Evolutionary conservation across 2,888 invertebrate species (phyloP), one percentile per base, ranked within the genome.

Genomic region (Idaea straminata): DNA sequence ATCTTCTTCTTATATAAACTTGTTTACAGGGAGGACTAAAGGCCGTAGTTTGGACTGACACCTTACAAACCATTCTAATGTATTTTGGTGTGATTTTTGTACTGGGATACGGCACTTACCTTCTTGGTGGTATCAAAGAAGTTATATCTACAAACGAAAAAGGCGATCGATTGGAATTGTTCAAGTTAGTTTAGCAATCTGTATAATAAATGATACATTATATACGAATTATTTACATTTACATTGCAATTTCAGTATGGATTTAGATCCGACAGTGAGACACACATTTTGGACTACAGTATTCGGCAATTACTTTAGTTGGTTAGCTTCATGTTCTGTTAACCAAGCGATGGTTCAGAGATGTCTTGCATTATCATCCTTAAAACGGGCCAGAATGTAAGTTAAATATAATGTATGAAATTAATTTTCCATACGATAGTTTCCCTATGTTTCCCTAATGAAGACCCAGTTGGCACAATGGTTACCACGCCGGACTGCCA

Each of bases 301-400:
- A 0, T 90, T 96, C 63, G 97, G 97, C 5, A 97, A 96, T 79
- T 96, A 95, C 81, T 95, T 97, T 77, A 95, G 95, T 72, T 97
- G 96, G 96, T 87, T 97, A 64, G 96, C 96, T 0, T 95, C 96
- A 0, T 97, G 96, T 81, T 96, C 96, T 0, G 96, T 96, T 15
- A 97, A 97, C 84, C 97, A 97, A 86, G 96, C 97, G 0, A 97
- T 97, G 96, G 96, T 98, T 1, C 97, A 98, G 79, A 89, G 97
- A 72, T 97, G 97, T 76, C 90, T 97, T 3, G 95, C 97, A 0
- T 95, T 97, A 84, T 95, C 96, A 0, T 94, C 96, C 13, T 85
- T 96, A 47, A 93, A 87, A 77, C 94, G 95, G 74, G 96, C 97
- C 34, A 94, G 95, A 82, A 93, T 95, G 96, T 96, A 87, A 93